Evolutionary conservation across 2,113 vertebrate species (phyloP), one percentile per base, ranked within the genome.

Genomic region (Urocolius indicus): DNA sequence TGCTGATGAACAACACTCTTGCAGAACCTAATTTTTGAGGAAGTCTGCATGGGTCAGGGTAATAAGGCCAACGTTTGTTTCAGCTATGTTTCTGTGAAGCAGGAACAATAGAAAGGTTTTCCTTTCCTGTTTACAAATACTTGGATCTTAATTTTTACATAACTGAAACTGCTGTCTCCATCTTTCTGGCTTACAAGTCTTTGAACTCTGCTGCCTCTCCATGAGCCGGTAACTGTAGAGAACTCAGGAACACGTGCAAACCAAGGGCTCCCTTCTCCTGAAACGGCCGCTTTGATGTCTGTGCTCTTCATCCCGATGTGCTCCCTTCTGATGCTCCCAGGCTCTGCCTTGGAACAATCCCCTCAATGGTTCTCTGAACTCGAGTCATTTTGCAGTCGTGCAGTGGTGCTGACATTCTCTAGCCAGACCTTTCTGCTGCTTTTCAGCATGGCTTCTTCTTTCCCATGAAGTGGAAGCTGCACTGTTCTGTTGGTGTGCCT

Each of bases 261-360:
- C 23, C 13, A 4, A 65, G 46, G 46, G 24, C 55, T 80, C 16
- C 32, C 18, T 82, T 61, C 49, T 6, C 19, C 10, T 36, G 19
- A 51, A 79, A 6, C 1, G 0, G 1, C 18, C 14, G 5, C 5
- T 84, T 27, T 36, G 62, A 14, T 1, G 0, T 85, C 72, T 0
- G 0, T 18, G 12, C 36, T 1, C 24, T 73, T 59, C 17, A 16
- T 72, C 55, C 41, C 84, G 65, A 23, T 59, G 23, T 8, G 23
- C 48, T 71, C 54, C 17, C 5, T 14, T 1, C 41, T 34, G 19
- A 7, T 30, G 13, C 41, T 65, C 23, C 52, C 30, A 2, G 19
- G 55, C 36, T 69, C 46, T 5, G 19, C 43, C 9, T 5, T 29
- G 54, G 46, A 49, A 63, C 32, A 73, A 18, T 41, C 63, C 80